Evolutionary conservation across 1,140 invertebrate species (phyloP), one percentile per base, ranked within the genome.

Genomic region (Macrobrachium nipponense): DNA sequence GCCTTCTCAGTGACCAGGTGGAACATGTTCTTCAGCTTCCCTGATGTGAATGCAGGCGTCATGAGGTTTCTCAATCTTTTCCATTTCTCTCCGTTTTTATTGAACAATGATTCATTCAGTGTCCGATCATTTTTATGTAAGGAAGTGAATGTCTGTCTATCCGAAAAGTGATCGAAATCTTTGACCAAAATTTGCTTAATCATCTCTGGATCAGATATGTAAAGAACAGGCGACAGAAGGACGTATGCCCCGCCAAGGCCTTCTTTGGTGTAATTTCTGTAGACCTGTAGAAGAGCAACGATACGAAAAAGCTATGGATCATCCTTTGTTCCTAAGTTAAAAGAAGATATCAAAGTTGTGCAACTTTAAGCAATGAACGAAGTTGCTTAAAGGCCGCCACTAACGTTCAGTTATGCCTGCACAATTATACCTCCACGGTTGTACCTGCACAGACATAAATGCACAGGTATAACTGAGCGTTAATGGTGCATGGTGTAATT

Each of bases 21-120:
- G 62, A 78, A 84, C 85, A 88, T 88, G 17, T 70, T 27, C 60
- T 72, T 62, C 88, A 89, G 86, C 77, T 89, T 89, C 20, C 88
- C 89, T 0, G 86, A 84, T 0, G 89, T 88, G 44, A 90, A 89
- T 10, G 89, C 87, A 8, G 89, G 89, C 20, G 80, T 85, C 61
- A 89, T 76, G 17, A 83, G n/a, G 0, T 60, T 5, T 20, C 89
- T n/a, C 12, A 87, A 17, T 4, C 80, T 23, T 60, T 88, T 89
- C 89, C 89, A 89, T 17, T 85, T 58, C 14, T 61, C 73, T 11
- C 82, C 82, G 11, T 44, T 62, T n/a, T 14, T 44, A 15, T 76
- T 85, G 18, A 58, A 62, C 17, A 85, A 12, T 20, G 60, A 82
- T 23, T 82, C 82, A 23, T 23, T 61, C 44, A 85, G 64, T 20